A percentile compares a stretch with the other conserved stretches of the same genome.
These are phyloP conservation scores for Calypte anna DNA, from an alignment of 2,113 vertebrate species.

Conservation along the genomic window DNA sequence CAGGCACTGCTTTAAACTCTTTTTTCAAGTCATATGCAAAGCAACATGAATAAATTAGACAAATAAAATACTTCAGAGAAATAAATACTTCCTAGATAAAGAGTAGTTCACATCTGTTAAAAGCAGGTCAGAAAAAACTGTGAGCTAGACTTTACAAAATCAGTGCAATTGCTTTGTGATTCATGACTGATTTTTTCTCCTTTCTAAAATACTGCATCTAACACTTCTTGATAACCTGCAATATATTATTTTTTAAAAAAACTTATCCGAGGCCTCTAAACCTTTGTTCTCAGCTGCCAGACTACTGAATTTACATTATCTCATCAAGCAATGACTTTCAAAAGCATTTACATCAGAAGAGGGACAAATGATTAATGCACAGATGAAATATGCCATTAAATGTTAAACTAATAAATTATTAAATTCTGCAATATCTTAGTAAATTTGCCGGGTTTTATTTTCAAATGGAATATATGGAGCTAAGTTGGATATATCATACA, in stretches of 20 bases:
- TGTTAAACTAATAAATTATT: constrained; percentile 57
- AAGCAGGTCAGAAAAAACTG: constrained; percentile 20
- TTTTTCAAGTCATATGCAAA: background rate
- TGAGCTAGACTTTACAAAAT: constrained; percentile 22
- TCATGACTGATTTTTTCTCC: constrained; percentile 44
- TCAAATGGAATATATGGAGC: background rate
- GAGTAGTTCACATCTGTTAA: constrained; percentile 21
- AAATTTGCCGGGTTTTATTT: constrained; percentile 37
- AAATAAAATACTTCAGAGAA: background rate
- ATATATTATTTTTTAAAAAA: constrained; percentile 28
- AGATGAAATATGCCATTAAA: constrained; percentile 63
- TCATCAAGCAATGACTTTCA: constrained; percentile 58
- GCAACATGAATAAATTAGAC: background rate
- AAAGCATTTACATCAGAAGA: constrained; percentile 52
- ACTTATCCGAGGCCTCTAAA: constrained; percentile 39
- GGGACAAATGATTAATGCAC: constrained; percentile 30
- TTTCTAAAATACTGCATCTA: constrained; percentile 32
- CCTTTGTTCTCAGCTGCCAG: constrained; percentile 2
- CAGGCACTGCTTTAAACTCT: background rate
- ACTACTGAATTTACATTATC: constrained; percentile 65
- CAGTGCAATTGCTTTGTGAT: constrained; percentile 25
- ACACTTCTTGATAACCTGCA: constrained; percentile 19
- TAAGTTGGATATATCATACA: background rate
- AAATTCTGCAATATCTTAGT: constrained; percentile 38
- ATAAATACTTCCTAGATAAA: constrained; percentile 41